Evolutionary conservation across 2,113 vertebrate genomes (phyloP).

Genomic region (Phalacrocorax pelagicus): DNA sequence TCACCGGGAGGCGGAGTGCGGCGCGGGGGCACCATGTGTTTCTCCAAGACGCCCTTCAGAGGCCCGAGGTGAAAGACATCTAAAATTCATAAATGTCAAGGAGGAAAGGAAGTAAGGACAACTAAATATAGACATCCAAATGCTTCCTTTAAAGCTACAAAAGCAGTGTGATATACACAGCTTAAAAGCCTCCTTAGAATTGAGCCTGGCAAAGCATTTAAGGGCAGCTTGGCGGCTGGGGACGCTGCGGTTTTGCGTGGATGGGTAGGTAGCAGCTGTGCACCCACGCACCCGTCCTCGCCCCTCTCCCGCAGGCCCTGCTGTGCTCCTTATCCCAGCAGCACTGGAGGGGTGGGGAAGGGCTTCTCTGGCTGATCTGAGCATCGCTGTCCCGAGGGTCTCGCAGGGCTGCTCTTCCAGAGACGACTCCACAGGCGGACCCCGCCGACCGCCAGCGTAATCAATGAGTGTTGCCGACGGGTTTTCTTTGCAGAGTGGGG

Average conservation of each 20-base stretch:
- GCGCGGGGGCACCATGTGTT: fast-evolving
- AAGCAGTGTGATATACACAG: neutral
- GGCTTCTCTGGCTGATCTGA: neutral
- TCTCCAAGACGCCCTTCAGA: neutral
- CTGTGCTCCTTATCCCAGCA: fast-evolving
- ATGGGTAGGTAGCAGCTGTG: fast-evolving
- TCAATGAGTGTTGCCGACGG: fast-evolving
- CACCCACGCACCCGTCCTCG: neutral
- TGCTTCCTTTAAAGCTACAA: neutral
- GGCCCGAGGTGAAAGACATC: neutral
- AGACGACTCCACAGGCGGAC: neutral
- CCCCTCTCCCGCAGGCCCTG: neutral
- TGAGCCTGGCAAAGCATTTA: neutral
- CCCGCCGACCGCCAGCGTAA: fast-evolving
- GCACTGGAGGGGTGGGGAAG: neutral
- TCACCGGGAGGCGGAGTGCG: fast-evolving
- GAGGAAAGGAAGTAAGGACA: neutral
- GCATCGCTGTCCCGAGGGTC: neutral
- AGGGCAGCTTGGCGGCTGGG: neutral
- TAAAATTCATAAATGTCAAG: constrained; percentile 60
- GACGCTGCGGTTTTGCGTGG: fast-evolving
- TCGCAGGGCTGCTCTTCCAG: too few relatives aligned
- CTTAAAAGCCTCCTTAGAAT: neutral
- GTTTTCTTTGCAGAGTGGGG: neutral
- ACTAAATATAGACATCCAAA: constrained; percentile 29